Conservation (phyloP, 2,113 vertebrate genomes). For the Laticauda laticaudata region DNA sequence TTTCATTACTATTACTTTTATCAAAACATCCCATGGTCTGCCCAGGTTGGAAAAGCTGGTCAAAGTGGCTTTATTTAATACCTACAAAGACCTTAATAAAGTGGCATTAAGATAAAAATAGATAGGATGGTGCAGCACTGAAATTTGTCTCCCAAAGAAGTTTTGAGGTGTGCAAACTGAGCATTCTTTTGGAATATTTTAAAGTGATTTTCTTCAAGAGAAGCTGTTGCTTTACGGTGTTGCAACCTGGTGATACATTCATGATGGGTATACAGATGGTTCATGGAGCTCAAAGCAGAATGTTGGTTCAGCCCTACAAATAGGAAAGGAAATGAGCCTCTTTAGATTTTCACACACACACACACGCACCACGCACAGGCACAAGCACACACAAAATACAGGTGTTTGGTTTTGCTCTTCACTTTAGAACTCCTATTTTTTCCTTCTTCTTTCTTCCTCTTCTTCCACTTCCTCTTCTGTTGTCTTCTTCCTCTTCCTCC, state of each 20-base stretch:
- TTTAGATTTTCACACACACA: background rate
- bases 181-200: background rate
- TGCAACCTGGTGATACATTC: background rate
- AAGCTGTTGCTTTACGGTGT: background rate
- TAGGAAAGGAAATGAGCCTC: no score
- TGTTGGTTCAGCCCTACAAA: no score
- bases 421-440: background rate
- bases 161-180: background rate
- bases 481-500: no score
- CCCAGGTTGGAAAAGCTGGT: slow-evolving; percentile 3
- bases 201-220: background rate
- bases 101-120: background rate
- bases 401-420: background rate
- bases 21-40: slow-evolving; percentile 33
- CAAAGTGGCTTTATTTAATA: slow-evolving; percentile 22
- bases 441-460: no score
- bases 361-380: background rate
- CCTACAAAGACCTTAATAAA: background rate
- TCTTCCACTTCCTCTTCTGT: no score
- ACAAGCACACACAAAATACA: background rate
- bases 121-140: background rate
- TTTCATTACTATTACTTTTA: slow-evolving; percentile 37
- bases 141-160: background rate
- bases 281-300: background rate
- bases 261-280: background rate